These are phyloP conservation scores for Trichogramma pretiosum DNA, from an alignment of 1,140 invertebrate species.

Conservation along the genomic window DNA sequence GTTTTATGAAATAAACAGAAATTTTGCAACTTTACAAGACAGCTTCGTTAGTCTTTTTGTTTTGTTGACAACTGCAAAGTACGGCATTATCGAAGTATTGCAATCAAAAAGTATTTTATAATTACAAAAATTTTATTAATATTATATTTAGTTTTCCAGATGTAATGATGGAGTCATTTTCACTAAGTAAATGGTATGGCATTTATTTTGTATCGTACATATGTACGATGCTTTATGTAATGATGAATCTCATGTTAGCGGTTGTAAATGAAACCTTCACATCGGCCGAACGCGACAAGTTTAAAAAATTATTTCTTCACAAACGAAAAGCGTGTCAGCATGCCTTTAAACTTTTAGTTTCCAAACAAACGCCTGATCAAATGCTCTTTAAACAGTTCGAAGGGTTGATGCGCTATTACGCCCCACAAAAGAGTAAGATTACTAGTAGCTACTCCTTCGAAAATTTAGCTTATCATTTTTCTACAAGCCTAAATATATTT, in stretches of 20 bases:
- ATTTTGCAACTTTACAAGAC: constrained; percentile 69
- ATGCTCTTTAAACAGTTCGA: constrained; percentile 71
- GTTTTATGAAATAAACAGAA: constrained; percentile 66
- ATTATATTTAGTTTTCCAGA: constrained; percentile 67
- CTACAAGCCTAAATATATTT: constrained; percentile 9
- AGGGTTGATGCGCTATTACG: constrained; percentile 71
- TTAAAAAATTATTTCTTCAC: constrained; percentile 75
- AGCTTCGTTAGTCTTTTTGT: constrained; percentile 87
- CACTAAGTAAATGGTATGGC: constrained; percentile 69
- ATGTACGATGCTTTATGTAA: constrained; percentile 73
- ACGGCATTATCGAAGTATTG: constrained; percentile 37
- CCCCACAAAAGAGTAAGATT: constrained; percentile 61
- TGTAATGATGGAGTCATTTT: constrained; percentile 89
- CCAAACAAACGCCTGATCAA: constrained; percentile 57
- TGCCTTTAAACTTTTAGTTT: constrained; percentile 71
- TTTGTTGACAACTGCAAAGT: constrained; percentile 86
- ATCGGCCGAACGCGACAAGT: constrained; percentile 78
- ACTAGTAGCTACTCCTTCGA: no score
- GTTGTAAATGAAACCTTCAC: constrained; percentile 89
- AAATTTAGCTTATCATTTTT: no score
- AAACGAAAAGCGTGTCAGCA: constrained; percentile 74
- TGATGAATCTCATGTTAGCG: constrained; percentile 89
- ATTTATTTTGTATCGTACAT: constrained; percentile 83
- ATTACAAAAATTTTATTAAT: constrained; percentile 7
- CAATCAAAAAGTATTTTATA: neutral